Base-by-base conservation (phyloP, 2,888 invertebrate genomes). In the Drosophila sordidapex region DNA sequence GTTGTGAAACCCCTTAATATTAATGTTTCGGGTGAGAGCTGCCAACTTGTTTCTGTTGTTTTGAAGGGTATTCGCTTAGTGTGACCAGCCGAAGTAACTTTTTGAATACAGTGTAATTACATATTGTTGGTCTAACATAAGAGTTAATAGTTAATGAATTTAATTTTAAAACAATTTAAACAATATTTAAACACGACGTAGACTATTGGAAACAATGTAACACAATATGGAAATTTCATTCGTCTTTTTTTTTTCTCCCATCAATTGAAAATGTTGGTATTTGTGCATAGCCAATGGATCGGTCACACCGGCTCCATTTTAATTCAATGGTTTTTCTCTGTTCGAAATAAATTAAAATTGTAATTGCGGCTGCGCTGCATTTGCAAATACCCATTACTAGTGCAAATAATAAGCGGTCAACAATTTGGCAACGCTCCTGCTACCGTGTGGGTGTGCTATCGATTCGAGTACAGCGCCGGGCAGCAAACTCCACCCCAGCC, bases 301-400 rank as follows among this genome's bases (percentile, higher is more conserved):
- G 79, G 79, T 63, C 75, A 77, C 75, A 79, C 52, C 13, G 38
- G 2, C 4, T 7, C 21, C 11, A 10, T 63, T 79, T 78, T 70
- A 75, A 64, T 67, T 64, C 64, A 35, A 64, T 70, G 61, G 25
- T 40, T 78, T 77, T 79, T 78, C 54, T 58, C 31, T 54, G 81
- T 49, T 63, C 46, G 76, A 63, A 63, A 48, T 54, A 57, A 48
- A 15, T 70, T 68, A 53, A 56, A 70, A 64, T 67, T 70, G 11
- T 56, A 46, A 56, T 68, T 70, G 36, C 60, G 21, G 69, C 31
- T 40, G 38, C 25, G 36, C 38, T 64, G 52, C 61, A 51, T 10
- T 59, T 25, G 25, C 11, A 49, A 65, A 38, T 62, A 59, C 5
- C 4, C 25, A 27, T 38, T 25, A 51, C 38, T 59, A 2, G n/a